phyloP scores from a whole-genome alignment of 2,797 vertebrate species.

The Notolepis coatsorum region DNA sequence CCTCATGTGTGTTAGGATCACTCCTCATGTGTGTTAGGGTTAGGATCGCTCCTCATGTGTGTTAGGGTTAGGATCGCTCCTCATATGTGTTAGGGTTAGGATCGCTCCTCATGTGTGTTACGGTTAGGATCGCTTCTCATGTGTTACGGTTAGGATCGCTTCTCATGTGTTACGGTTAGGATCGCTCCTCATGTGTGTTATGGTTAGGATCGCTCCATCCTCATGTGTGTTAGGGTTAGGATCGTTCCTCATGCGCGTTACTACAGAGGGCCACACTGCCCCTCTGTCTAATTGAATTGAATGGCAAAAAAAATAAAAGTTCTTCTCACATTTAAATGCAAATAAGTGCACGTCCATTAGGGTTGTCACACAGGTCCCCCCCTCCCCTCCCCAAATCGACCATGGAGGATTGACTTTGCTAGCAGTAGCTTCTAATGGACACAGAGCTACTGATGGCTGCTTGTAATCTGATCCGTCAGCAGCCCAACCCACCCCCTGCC shows the following conservation, averaged over 20 bases:
- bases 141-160: too few species aligned
- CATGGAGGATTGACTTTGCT: slow-evolving; percentile 61
- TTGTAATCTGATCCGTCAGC: slow-evolving; percentile 78
- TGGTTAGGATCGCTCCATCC: not conserved
- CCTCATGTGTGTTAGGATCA: too few species aligned
- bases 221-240: too few species aligned
- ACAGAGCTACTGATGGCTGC: slow-evolving; percentile 66
- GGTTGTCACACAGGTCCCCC: slow-evolving; percentile 47
- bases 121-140: too few species aligned
- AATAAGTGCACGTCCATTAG: slow-evolving; percentile 58
- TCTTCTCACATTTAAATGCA: slow-evolving; percentile 60
- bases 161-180: too few species aligned
- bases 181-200: too few species aligned
- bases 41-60: too few species aligned
- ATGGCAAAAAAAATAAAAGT: slow-evolving; percentile 49
- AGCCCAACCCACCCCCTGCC: slow-evolving; percentile 62
- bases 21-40: too few species aligned
- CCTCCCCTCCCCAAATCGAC: slow-evolving; percentile 48
- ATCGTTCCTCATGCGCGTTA: slow-evolving; percentile 30
- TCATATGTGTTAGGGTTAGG: too few species aligned
- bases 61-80: too few species aligned
- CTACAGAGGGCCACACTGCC: slow-evolving; percentile 1
- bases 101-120: too few species aligned
- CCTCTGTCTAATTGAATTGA: slow-evolving; percentile 46
- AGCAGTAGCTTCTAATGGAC: slow-evolving; percentile 71